Evolutionary conservation across 2,113 vertebrate species (phyloP), one percentile per base, ranked within the genome.

Genomic region (Scophthalmus maximus): DNA sequence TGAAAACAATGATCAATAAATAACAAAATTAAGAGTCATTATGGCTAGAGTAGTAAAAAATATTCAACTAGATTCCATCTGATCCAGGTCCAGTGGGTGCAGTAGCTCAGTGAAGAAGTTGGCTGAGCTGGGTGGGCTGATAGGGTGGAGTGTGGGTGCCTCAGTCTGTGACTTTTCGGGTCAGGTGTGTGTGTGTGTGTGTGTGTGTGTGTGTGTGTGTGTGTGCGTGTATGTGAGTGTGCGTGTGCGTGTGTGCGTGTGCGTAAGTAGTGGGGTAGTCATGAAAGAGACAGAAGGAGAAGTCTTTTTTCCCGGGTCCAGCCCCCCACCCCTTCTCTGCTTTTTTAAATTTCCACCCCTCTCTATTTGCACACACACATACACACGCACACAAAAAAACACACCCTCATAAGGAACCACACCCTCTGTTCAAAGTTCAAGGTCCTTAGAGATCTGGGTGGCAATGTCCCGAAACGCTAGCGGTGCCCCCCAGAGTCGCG

Each of bases 391-490:
- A 76, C 84, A 80, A 79, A 71, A 50, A 73, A 68, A 79, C 69
- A 75, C 73, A 66, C 78, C 50, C 73, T 51, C 27, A 0, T 29
- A 71, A 30, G 7, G 80, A 84, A 81, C 71, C 68, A 58, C 68
- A 77, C 70, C 73, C 86, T 78, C 78, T 23, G 26, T 60, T 95
- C 89, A 94, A 82, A 96, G 95, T 89, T 96, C 93, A 73, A 95
- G 94, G 89, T 94, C 94, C 70, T 94, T 94, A 58, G 94, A 94
- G 83, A 96, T 95, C 88, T 95, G 94, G 73, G 95, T 95, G 91
- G 95, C 95, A 40, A 96, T 92, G 91, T 94, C 93, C 77, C 95
- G 94, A 92, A 96, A 96, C 85, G 95, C 95, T 73, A 95, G 89
- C 20, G 95, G 94, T 1, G 94, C 95, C 89, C 95, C 95, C 20